These are phyloP conservation scores for Diadema setosum DNA, from an alignment of 35 echinoderm and acorn worm species.

Conservation along the genomic window DNA sequence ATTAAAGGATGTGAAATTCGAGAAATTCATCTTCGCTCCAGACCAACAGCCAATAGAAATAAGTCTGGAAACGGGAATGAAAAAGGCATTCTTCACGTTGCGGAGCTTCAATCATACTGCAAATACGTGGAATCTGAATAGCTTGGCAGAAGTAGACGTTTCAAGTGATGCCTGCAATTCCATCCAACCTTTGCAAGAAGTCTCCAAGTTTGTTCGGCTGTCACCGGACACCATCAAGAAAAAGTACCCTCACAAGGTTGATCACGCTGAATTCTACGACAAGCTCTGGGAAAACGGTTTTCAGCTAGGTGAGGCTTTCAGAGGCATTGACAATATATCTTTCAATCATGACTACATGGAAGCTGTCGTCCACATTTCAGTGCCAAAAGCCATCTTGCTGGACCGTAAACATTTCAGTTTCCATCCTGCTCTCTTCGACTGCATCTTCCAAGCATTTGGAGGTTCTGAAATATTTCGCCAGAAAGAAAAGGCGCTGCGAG, in stretches of 20 bases:
- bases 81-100: constrained; percentile 75
- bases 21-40: constrained; percentile 85
- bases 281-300: constrained; percentile 81
- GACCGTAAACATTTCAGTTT: constrained; percentile 78
- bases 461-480: constrained; percentile 73
- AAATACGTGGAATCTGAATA: constrained; percentile 61
- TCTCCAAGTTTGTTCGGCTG: constrained; percentile 44
- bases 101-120: constrained; percentile 71
- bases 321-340: constrained; percentile 64
- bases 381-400: constrained; percentile 60
- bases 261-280: constrained; percentile 81
- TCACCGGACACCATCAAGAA: constrained; percentile 81
- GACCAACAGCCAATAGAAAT: constrained; percentile 70
- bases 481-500: constrained; percentile 65
- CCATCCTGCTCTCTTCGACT: constrained; percentile 89
- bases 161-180: constrained; percentile 40
- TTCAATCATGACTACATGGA: constrained; percentile 92
- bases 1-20: constrained; percentile 76
- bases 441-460: constrained; percentile 87
- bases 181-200: constrained; percentile 66
- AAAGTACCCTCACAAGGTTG: constrained; percentile 67
- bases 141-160: constrained; percentile 67
- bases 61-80: constrained; percentile 40
- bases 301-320: constrained; percentile 79
- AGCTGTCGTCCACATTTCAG: constrained; percentile 68